These are phyloP conservation scores for Lynx canadensis DNA, from an alignment of 2,113 vertebrate genomes.

Conservation along the genomic window DNA sequence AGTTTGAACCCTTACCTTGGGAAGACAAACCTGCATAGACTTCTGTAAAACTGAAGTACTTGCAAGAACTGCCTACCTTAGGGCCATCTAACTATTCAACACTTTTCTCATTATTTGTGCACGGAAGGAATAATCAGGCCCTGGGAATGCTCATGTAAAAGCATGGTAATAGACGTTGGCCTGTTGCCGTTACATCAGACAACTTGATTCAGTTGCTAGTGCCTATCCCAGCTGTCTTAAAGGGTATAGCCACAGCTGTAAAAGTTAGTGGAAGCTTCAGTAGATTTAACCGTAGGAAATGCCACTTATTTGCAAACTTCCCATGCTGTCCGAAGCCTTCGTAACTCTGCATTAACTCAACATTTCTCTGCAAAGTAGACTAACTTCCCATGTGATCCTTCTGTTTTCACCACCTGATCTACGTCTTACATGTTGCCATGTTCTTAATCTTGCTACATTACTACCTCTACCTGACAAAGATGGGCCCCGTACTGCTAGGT, in stretches of 20 bases:
- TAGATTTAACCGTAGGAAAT: neutral
- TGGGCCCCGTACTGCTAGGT: neutral
- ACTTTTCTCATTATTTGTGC: neutral
- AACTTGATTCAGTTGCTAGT: neutral
- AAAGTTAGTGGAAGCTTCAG: neutral
- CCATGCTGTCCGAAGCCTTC: neutral
- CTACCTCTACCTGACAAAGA: neutral
- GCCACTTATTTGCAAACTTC: neutral
- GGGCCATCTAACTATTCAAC: neutral
- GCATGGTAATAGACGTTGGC: neutral
- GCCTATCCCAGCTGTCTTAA: neutral
- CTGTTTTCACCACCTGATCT: neutral
- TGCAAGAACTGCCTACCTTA: neutral
- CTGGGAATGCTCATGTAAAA: neutral
- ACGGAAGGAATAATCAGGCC: neutral
- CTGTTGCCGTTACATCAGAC: neutral
- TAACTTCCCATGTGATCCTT: neutral
- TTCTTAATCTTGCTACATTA: neutral
- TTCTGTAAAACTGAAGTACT: neutral
- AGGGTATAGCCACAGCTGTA: neutral
- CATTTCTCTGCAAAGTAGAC: neutral
- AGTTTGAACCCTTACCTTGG: neutral
- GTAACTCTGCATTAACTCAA: neutral
- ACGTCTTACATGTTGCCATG: neutral
- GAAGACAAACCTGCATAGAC: neutral